Evolutionary conservation across 2,797 vertebrate genomes (phyloP).

Genomic region (Fundulus diaphanus): DNA sequence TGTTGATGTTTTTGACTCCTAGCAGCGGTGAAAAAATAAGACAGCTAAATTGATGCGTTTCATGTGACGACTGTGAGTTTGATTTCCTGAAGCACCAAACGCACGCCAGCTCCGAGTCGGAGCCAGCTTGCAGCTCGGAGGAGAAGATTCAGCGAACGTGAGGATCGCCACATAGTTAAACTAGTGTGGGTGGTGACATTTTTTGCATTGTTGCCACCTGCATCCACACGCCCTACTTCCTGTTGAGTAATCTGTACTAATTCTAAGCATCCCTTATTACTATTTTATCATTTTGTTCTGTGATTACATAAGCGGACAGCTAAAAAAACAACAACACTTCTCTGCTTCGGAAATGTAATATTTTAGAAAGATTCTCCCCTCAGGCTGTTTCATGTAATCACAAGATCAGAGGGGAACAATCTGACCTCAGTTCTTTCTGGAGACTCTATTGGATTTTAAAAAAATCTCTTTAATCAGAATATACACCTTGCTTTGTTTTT

Average conservation of each 20-base stretch:
- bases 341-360: neutral
- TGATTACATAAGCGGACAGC: conserved; percentile 26
- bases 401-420: conserved; percentile 21
- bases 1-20: conserved; percentile 46
- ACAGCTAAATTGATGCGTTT: neutral
- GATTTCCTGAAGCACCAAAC: neutral
- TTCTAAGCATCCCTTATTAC: conserved; percentile 24
- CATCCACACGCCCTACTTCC: conserved; percentile 64
- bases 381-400: conserved; percentile 16
- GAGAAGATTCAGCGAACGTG: conserved; percentile 54
- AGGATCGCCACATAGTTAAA: conserved; percentile 48
- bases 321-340: conserved; percentile 2
- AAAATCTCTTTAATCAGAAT: neutral
- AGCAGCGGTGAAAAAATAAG: conserved; percentile 24
- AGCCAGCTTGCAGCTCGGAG: conserved; percentile 31
- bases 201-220: conserved; percentile 47
- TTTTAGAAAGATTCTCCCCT: conserved; percentile 11
- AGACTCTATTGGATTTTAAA: neutral
- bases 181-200: conserved; percentile 44
- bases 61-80: neutral
- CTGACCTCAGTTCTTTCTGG: neutral
- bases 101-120: neutral
- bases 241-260: conserved; percentile 61
- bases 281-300: conserved; percentile 8
- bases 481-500: neutral